A percentile compares a stretch with the other conserved stretches of the same genome.
Evolutionary conservation across 2,888 invertebrate genomes (phyloP).

Genomic region (Heliconius ethilla): DNA sequence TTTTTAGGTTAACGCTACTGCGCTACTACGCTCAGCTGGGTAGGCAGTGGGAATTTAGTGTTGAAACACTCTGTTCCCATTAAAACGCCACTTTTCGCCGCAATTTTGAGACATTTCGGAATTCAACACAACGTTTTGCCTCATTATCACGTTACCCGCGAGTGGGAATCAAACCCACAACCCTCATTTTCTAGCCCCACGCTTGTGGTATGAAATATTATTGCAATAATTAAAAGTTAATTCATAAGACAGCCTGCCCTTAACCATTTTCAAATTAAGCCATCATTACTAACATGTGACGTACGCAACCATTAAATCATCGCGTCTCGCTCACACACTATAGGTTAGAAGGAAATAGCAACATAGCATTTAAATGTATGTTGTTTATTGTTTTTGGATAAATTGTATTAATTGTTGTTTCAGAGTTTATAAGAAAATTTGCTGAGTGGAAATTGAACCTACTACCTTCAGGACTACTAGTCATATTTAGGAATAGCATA

Average conservation of each 20-base stretch:
- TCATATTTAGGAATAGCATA: not conserved
- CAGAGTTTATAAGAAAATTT: conserved; percentile 5
- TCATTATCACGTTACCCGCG: too few relatives aligned
- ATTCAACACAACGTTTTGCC: too few relatives aligned
- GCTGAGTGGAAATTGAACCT: not conserved
- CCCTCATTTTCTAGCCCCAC: too few relatives aligned
- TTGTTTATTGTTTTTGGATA: conserved; percentile 18
- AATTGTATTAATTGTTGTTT: conserved; percentile 16
- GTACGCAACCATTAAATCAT: conserved; percentile 62
- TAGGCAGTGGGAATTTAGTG: too few relatives aligned
- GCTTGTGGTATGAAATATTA: too few relatives aligned
- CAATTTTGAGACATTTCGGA: too few relatives aligned
- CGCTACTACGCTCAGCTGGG: too few relatives aligned
- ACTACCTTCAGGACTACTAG: not conserved
- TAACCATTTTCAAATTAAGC: conserved; percentile 65
- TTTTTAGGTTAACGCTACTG: not conserved
- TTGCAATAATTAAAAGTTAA: not conserved
- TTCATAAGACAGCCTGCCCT: conserved; percentile 53
- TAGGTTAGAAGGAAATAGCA: conserved; percentile 37
- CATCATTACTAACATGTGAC: conserved; percentile 76
- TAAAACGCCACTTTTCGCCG: too few relatives aligned
- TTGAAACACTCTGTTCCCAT: too few relatives aligned
- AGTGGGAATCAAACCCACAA: too few relatives aligned
- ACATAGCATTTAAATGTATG: conserved; percentile 41
- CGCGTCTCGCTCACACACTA: conserved; percentile 41